Conservation (phyloP, 2,113 vertebrate species). For the Aegithalos caudatus region DNA sequence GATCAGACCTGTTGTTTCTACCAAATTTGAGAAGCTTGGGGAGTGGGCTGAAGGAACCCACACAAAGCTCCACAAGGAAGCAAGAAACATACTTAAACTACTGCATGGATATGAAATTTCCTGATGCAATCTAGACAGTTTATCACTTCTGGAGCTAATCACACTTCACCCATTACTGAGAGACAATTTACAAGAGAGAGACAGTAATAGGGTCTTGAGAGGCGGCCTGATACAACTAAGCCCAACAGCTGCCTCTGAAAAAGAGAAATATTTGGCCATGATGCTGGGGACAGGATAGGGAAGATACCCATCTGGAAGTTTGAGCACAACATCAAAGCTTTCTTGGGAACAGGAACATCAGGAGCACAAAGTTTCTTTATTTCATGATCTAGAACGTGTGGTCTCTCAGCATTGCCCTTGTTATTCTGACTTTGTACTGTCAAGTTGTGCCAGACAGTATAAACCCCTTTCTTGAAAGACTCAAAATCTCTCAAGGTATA, state of each 20-base stretch:
- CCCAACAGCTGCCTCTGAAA: neutral
- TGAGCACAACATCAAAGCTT: neutral
- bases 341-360: neutral
- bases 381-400: neutral
- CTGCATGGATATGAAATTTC: neutral
- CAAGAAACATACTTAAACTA: neutral
- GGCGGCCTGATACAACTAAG: neutral
- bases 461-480: neutral
- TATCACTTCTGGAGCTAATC: neutral
- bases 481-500: neutral
- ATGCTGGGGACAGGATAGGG: neutral
- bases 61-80: neutral
- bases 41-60: neutral
- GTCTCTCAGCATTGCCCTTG: neutral
- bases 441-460: neutral
- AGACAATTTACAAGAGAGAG: neutral
- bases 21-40: neutral
- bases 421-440: neutral
- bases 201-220: neutral
- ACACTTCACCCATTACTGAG: neutral
- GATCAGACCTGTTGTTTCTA: neutral
- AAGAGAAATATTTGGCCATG: neutral
- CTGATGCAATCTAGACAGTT: neutral
- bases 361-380: neutral
- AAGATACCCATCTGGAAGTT: neutral